Evolutionary conservation across 2,113 vertebrate genomes (phyloP).

Genomic region (Zosterops borbonicus): DNA sequence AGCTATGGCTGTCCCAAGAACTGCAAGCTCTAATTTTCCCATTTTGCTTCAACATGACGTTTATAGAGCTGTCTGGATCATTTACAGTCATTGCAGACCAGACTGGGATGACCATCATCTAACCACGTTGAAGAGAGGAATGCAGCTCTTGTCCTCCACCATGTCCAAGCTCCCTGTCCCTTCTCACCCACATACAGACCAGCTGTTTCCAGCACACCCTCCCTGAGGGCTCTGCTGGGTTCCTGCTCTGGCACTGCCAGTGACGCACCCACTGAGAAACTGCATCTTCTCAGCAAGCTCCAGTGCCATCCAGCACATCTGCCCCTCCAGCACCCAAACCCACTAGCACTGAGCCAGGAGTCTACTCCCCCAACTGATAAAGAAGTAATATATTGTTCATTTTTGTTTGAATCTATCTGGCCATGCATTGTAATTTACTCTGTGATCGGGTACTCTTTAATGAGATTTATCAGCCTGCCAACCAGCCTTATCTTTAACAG

Average conservation of each 20-base stretch:
- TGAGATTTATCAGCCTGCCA: constrained; percentile 48
- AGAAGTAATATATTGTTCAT: constrained; percentile 21
- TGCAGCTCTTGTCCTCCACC: fast-evolving
- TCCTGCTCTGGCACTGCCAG: neutral
- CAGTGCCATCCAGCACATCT: neutral
- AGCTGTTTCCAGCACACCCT: neutral
- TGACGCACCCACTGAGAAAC: neutral
- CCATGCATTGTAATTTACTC: neutral
- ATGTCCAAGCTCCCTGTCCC: neutral
- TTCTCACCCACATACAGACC: neutral
- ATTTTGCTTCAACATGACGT: neutral
- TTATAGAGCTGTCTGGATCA: neutral
- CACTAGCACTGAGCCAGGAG: neutral
- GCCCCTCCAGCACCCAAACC: neutral
- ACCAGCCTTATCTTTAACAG: constrained; percentile 39
- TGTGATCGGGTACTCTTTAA: neutral
- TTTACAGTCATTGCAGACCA: neutral
- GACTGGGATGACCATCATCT: neutral
- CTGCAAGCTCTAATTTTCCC: neutral
- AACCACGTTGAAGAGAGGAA: neutral
- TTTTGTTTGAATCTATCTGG: neutral
- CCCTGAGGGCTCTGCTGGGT: fast-evolving
- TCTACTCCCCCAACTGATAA: neutral
- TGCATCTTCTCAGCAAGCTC: neutral
- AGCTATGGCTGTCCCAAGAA: constrained; percentile 18